Percentiles rank a stretch among this genome's conserved stretches.
Conservation (phyloP, 2,113 vertebrate genomes). For the Oryzias woworae region DNA sequence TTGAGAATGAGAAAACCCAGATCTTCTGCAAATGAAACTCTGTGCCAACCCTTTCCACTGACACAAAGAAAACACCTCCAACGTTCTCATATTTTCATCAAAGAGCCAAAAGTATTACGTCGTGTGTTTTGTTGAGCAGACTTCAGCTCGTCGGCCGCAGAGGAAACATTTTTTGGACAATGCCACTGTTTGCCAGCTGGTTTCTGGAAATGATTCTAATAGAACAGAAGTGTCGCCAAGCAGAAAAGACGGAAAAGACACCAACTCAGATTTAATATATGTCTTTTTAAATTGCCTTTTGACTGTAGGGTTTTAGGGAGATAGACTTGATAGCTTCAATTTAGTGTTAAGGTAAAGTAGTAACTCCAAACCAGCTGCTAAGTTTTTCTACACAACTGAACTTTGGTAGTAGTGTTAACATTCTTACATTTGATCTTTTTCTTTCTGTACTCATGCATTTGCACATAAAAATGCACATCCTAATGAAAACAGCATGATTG, state of each 20-base stretch:
- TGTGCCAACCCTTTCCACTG: conserved; percentile 46
- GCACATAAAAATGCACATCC: conserved; percentile 49
- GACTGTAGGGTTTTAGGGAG: conserved; percentile 21
- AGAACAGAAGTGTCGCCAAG: conserved; percentile 41
- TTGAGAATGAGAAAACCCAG: conserved; percentile 71
- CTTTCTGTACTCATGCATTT: conserved; percentile 51
- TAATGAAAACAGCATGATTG: conserved; percentile 55
- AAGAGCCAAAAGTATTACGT: conserved; percentile 53
- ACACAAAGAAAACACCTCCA: conserved; percentile 25
- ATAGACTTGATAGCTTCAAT: conserved; percentile 16
- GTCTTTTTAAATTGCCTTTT: conserved; percentile 44
- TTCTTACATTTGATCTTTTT: conserved; percentile 43
- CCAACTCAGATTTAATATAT: conserved; percentile 68
- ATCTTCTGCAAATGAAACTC: conserved; percentile 66
- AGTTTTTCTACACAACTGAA: conserved; percentile 55
- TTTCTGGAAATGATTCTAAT: conserved; percentile 74
- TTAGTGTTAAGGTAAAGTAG: conserved; percentile 29
- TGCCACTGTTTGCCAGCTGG: conserved; percentile 81
- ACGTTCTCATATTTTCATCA: conserved; percentile 20
- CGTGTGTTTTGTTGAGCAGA: background rate
- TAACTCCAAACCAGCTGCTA: conserved; percentile 61
- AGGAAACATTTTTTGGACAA: conserved; percentile 58
- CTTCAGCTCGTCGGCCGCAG: conserved; percentile 41
- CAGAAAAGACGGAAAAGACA: conserved; percentile 20
- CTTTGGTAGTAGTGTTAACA: conserved; percentile 32